Evolutionary conservation across 2,113 vertebrate genomes (phyloP).

Genomic region (Murina feae): DNA sequence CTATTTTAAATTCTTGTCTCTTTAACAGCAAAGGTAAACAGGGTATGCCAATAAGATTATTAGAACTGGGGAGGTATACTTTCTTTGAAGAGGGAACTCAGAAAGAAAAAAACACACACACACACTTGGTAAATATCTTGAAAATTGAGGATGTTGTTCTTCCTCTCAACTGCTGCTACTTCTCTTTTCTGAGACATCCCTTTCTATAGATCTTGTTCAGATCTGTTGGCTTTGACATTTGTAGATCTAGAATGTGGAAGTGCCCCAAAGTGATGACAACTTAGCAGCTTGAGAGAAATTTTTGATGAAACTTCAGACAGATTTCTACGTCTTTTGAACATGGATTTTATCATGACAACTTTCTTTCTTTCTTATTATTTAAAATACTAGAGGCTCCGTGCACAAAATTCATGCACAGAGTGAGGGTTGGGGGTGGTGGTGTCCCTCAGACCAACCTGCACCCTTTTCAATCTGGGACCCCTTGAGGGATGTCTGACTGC

Average conservation of each 20-base stretch:
- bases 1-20: background rate
- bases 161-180: constrained; percentile 25
- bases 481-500: too few species aligned
- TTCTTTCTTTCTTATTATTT: background rate
- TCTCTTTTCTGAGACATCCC: constrained; percentile 49
- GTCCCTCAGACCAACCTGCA: too few species aligned
- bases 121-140: constrained; percentile 36
- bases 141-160: constrained; percentile 63
- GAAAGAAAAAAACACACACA: background rate
- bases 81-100: constrained; percentile 60
- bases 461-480: too few species aligned
- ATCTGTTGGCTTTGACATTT: background rate
- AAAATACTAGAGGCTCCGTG: too few species aligned
- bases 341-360: background rate
- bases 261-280: background rate
- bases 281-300: background rate
- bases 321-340: background rate
- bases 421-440: too few species aligned
- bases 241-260: constrained; percentile 25
- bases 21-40: background rate
- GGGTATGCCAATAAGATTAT: background rate
- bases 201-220: background rate
- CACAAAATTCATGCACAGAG: too few species aligned
- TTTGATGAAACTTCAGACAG: background rate
- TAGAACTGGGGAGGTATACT: background rate